Base-by-base conservation (phyloP, 64 coral and sea anemone species). In the Astreopora myriophthalma region DNA sequence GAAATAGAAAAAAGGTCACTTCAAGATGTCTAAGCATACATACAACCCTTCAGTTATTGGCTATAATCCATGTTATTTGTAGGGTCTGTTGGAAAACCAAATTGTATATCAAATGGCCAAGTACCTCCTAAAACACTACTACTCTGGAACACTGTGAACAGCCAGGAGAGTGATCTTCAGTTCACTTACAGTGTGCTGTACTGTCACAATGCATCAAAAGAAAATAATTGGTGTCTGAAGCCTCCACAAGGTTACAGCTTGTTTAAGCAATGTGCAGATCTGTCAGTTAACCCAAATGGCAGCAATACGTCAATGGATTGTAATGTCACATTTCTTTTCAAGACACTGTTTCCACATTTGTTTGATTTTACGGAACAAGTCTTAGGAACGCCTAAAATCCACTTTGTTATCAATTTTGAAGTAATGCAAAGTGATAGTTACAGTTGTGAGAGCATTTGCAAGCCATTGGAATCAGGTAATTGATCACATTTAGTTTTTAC, bases 121-220 rank as follows among this genome's bases (percentile, higher is more conserved):
- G 11, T 38, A n/a, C 33, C 20, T 13, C 79, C 79, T 38, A 38
- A 12, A 38, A 24, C 34, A 38, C 14, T n/a, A 6, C 26, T 83
- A 22, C 8, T 14, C n/a, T 83, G 79, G 79, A 83, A 65, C 58
- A 61, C 31, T 1, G 2, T 83, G 20, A 34, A 64, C 23, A 55
- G 65, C 57, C 9, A 83, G 7, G 55, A 63, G 24, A 37, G 55
- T 38, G 57, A 35, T 23, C 29, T 37, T 23, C 55, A n/a, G 24
- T 83, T 83, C 34, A 83, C 79, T 32, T 83, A 83, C 57, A 34
- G 38, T 64, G 57, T 83, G 8, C 22, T 63, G 9, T 83, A 83
- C 57, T 83, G 79, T 36, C 8, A 38, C 34, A 14, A 36, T 19
- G 12, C 70, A 22, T 19, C 70, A 1, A 0, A 0, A 20, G 2